These are phyloP conservation scores for Scaptomyza cyrtandrae DNA, from an alignment of 2,888 invertebrate genomes.

Conservation along the genomic window DNA sequence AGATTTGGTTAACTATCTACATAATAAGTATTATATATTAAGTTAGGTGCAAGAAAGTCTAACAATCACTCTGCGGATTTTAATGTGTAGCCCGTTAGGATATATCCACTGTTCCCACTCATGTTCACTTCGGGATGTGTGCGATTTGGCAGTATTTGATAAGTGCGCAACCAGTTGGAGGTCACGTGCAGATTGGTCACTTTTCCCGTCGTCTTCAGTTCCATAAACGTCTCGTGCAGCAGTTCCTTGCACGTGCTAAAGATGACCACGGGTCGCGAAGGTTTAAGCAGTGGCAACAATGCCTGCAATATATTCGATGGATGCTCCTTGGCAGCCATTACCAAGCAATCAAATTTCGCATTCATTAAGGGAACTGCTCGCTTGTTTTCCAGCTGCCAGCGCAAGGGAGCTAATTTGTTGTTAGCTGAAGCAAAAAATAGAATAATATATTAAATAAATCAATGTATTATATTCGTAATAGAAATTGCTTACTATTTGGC, in stretches of 20 bases:
- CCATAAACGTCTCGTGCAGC: constrained; percentile 92
- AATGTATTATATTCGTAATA: neutral
- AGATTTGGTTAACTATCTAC: constrained; percentile 15
- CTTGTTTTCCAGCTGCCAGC: constrained; percentile 90
- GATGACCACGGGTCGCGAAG: constrained; percentile 93
- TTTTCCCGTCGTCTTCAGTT: constrained; percentile 89
- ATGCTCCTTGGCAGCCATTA: constrained; percentile 93
- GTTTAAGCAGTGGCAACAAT: constrained; percentile 90
- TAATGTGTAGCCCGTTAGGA: constrained; percentile 89
- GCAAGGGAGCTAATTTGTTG: constrained; percentile 76
- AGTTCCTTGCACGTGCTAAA: constrained; percentile 93
- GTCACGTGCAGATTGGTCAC: constrained; percentile 91
- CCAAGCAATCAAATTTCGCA: constrained; percentile 89
- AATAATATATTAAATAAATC: neutral
- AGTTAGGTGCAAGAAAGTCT: neutral
- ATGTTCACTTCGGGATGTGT: constrained; percentile 98
- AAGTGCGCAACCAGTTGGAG: constrained; percentile 94
- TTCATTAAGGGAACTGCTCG: constrained; percentile 87
- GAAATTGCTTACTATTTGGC: constrained; percentile 17
- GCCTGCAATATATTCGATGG: constrained; percentile 91
- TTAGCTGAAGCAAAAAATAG: constrained; percentile 27
- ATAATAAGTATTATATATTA: neutral
- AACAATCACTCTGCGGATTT: constrained; percentile 22
- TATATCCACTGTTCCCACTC: constrained; percentile 94
- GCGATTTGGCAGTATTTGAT: constrained; percentile 95